phyloP scores from a whole-genome alignment of 2,797 vertebrate genomes.

The Labeo calbasu region DNA sequence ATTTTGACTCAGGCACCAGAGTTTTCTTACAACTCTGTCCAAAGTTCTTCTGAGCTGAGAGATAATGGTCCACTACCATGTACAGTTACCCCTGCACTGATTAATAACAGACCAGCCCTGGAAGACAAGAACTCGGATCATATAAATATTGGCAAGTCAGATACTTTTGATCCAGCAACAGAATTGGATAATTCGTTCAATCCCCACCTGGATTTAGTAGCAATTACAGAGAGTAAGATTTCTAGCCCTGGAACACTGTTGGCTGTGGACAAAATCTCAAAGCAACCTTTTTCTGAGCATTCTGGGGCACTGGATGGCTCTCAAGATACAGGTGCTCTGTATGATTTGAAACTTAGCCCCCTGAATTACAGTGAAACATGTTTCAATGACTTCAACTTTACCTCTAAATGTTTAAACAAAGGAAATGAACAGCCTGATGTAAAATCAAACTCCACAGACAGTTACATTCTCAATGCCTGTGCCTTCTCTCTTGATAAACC shows the following conservation, averaged over 20 bases:
- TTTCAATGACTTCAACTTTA: slow-evolving; percentile 73
- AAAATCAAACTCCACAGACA: slow-evolving; percentile 66
- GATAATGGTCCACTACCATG: slow-evolving; percentile 53
- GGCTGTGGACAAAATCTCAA: slow-evolving; percentile 45
- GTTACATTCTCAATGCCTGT: slow-evolving; percentile 63
- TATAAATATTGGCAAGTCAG: slow-evolving; percentile 56
- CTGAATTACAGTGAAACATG: slow-evolving; percentile 74
- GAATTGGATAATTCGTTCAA: slow-evolving; percentile 68
- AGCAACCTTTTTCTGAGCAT: slow-evolving; percentile 61
- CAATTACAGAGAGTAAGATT: slow-evolving; percentile 66
- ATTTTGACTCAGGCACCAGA: slow-evolving; percentile 63
- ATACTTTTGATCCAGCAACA: slow-evolving; percentile 54
- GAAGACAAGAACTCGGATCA: slow-evolving; percentile 56
- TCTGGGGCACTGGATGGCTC: slow-evolving; percentile 55
- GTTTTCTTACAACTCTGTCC: slow-evolving; percentile 56
- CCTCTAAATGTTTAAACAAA: slow-evolving; percentile 71
- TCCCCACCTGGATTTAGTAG: slow-evolving; percentile 65
- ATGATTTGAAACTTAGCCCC: slow-evolving; percentile 77
- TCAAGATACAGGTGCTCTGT: slow-evolving; percentile 66
- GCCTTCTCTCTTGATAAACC: slow-evolving; percentile 65
- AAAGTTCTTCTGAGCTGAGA: slow-evolving; percentile 56
- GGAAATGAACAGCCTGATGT: slow-evolving; percentile 65
- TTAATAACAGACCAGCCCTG: slow-evolving; percentile 60
- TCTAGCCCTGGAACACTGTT: slow-evolving; percentile 62
- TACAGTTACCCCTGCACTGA: slow-evolving; percentile 58